Evolutionary conservation across 2,113 vertebrate species (phyloP), one percentile per base, ranked within the genome.

Genomic region (Protobothrops mucrosquamatus): DNA sequence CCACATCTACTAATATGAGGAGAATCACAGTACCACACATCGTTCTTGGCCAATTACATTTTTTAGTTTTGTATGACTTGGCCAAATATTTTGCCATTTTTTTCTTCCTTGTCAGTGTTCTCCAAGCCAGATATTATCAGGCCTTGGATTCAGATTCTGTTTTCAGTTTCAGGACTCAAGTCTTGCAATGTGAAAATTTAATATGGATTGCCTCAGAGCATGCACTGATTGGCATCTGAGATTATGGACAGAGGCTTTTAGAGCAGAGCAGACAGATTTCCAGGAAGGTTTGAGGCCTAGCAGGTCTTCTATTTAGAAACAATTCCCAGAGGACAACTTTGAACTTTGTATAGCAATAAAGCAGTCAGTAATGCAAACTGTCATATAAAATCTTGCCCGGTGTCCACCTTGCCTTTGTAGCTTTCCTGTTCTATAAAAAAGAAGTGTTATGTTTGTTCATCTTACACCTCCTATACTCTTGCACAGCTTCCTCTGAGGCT

Each of bases 401-500:
- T 54, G 74, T 22, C 74, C 74, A 81, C 74, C 3, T 81, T 95
- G 94, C 94, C 96, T 69, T 81, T 69, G 95, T 95, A 96, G 95
- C 95, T 95, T 97, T 97, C 96, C 96, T 97, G 96, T 96, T 51
- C 94, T 94, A 94, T 96, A 95, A 95, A 81, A 92, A 94, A 52
- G 8, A 95, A 96, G 96, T 96, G 96, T 95, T 96, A 96, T 93
- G 97, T 97, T 96, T 96, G 96, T 96, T 96, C 95, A 94, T 94
- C 95, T 92, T 91, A 64, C 1, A 95, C 95, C 95, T 94, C 94
- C 39, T 39, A 93, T 93, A 95, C 92, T 93, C 95, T 95, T 94
- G 90, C 89, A 92, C 96, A 93, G 95, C 93, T 97, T 97, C 96
- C 96, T 97, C 95, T 96, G 95, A 95, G 95, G 94, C 94, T 95